Evolutionary conservation across 2,888 invertebrate genomes (phyloP), one percentile per base, ranked within the genome.

Genomic region (Smittia aterrima): DNA sequence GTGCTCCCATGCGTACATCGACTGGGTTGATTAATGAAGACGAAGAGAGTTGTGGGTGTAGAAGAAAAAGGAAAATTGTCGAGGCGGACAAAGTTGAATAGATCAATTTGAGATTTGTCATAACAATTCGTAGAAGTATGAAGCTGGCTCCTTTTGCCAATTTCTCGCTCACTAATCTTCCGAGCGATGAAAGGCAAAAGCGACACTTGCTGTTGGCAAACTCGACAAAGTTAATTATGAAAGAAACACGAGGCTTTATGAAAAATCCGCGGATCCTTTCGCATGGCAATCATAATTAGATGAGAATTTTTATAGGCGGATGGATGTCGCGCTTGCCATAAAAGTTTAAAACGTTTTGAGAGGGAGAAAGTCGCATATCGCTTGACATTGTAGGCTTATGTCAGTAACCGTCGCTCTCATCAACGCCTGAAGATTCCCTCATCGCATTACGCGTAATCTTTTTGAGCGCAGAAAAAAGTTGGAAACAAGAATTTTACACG

Each of bases 1-100:
- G 13, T 54, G 22, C 16, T 40, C 11, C 41, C 67, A 18, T 40
- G 20, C 4, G 40, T 41, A 40, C 40, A 32, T 41, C 67, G 24
- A 40, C 22, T 6, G 47, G 32, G 22, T 47, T 68, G 68, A 68
- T 68, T 68, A 41, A 68, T 68, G 68, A 68, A 68, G 18, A 47
- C 32, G 38, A 38, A 20, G 20, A 18, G 53, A 2, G n/a, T 32
- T 32, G 4, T 6, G 9, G 9, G 9, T 16, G 24, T 16, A 9
- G 22, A 58, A 3, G 64, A 25, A 1, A 18, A 7, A 64, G 16
- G n/a, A 1, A 1, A 66, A 66, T 25, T 4, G n/a, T 2, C n/a
- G 18, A 53, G 16, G 18, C n/a, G 18, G n/a, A 11, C 53, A 4
- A 53, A 53, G n/a, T n/a, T 53, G 53, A 53, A 53, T 13, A 11